Percentiles rank a stretch among this genome's conserved stretches.
Conservation (phyloP, 2,888 invertebrate genomes). For the Troilus luridus region DNA sequence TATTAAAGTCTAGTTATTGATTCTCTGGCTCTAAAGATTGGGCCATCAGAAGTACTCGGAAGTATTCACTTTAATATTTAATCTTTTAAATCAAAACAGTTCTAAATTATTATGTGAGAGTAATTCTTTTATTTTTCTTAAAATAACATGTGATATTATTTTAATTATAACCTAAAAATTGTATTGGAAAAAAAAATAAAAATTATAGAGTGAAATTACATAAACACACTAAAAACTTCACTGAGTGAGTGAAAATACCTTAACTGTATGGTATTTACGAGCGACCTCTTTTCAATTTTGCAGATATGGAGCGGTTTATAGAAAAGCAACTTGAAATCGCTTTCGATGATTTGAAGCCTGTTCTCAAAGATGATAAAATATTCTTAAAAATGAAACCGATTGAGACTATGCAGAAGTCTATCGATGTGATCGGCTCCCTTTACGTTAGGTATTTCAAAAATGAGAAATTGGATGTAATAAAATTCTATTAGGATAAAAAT, state of each 20-base stretch:
- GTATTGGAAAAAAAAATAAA: background rate
- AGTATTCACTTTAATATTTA: too few species aligned
- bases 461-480: background rate
- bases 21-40: too few species aligned
- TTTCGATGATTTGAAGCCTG: background rate
- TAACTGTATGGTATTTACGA: background rate
- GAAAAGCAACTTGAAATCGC: background rate
- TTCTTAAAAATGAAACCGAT: conserved; percentile 39
- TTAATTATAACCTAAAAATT: background rate
- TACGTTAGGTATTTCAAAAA: conserved; percentile 4
- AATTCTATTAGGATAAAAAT: background rate
- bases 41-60: too few species aligned
- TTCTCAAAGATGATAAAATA: conserved; percentile 10
- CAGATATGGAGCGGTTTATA: background rate
- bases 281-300: background rate
- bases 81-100: too few species aligned
- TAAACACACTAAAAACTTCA: background rate
- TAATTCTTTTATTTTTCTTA: background rate
- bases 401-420: background rate
- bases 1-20: too few species aligned
- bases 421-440: background rate
- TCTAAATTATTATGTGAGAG: background rate
- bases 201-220: background rate
- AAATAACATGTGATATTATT: background rate
- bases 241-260: background rate